Conservation (phyloP, 1,140 invertebrate species). For the Musca vetustissima region DNA sequence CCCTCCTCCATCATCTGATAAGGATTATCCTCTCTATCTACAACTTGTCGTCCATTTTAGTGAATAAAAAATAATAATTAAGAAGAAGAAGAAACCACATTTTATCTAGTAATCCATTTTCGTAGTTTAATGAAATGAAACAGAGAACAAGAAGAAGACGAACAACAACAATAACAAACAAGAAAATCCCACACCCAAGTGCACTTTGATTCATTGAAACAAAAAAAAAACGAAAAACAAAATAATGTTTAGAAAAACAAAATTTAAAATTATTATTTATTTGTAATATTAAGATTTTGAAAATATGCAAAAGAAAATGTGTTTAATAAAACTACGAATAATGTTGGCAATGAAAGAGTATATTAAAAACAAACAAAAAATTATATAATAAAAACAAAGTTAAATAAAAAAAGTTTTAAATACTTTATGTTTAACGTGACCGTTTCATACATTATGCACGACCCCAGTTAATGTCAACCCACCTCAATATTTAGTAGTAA, state of each 20-base stretch:
- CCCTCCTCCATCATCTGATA: neutral
- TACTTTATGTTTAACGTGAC: no score
- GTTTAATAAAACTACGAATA: no score
- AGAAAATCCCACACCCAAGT: neutral
- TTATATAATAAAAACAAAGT: conserved; percentile 11
- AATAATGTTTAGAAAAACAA: neutral
- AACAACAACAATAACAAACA: no score
- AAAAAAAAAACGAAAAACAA: neutral
- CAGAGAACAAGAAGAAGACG: neutral
- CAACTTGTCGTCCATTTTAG: neutral
- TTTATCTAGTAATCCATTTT: neutral
- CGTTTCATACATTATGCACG: no score
- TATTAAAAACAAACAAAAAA: neutral
- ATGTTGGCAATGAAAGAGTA: conserved; percentile 10
- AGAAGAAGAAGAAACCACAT: no score
- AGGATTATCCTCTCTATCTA: neutral
- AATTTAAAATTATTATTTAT: neutral
- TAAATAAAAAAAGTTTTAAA: conserved; percentile 12
- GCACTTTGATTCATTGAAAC: conserved; percentile 14
- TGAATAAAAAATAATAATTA: neutral
- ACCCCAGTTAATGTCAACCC: no score
- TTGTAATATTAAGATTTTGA: conserved; percentile 4
- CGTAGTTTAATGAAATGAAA: conserved; percentile 12
- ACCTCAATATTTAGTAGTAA: no score
- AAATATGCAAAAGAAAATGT: neutral